Conservation (phyloP, 37 sponge, comb jelly and placozoan species). For the Theonella swinhoei region DNA sequence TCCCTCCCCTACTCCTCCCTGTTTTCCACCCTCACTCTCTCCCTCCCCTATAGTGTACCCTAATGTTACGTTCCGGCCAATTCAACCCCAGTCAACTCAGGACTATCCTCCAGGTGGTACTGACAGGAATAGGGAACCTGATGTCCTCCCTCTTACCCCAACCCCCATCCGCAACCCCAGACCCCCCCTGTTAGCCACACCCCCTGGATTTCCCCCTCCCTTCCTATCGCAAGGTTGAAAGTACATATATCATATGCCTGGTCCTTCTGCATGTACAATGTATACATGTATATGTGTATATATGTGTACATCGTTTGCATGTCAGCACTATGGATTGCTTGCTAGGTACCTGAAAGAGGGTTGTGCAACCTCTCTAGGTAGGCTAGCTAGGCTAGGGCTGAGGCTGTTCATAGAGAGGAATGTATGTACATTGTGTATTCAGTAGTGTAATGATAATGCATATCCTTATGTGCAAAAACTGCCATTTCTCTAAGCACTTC, state of each 20-base stretch:
- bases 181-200: conserved; percentile 65
- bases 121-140: neutral
- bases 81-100: neutral
- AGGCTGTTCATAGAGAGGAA: too few species aligned
- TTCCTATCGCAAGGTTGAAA: conserved; percentile 27
- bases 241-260: neutral
- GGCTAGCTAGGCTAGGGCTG: too few species aligned
- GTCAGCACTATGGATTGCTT: too few species aligned
- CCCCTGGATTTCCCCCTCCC: conserved; percentile 52
- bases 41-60: neutral
- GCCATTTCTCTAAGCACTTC: too few species aligned
- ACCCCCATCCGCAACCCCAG: conserved; percentile 55
- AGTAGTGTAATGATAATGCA: too few species aligned
- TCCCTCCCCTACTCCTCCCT: too few species aligned
- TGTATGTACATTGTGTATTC: too few species aligned
- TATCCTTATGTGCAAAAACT: too few species aligned
- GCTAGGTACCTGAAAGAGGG: too few species aligned
- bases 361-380: too few species aligned
- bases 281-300: neutral
- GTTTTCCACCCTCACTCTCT: neutral
- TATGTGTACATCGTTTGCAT: neutral
- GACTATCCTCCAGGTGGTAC: neutral
- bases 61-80: conserved; percentile 33
- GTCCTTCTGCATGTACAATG: neutral
- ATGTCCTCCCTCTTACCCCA: conserved; percentile 36